Evolutionary conservation across 2,888 invertebrate genomes (phyloP), one percentile per base, ranked within the genome.

Genomic region (Ichneumoninae sp.): DNA sequence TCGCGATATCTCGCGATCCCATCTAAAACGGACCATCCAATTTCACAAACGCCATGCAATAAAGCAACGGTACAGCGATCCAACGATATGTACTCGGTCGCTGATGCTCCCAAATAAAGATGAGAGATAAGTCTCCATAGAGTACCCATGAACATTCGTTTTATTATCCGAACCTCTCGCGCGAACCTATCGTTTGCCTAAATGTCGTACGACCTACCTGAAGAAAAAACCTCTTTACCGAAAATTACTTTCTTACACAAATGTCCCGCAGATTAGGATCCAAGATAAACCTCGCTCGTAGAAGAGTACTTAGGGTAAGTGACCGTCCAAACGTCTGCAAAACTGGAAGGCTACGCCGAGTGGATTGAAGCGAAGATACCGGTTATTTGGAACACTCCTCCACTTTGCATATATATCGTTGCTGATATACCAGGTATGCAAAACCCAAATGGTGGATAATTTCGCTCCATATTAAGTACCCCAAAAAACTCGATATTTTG

Each of bases 201-300:
- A 72, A 57, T 22, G 36, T 36, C 36, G 22, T 57, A 54, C 22
- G 40, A 72, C 57, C 36, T 72, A 16, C 19, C 36, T 26, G 57
- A 72, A 57, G 47, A 72, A 60, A 57, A 62, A 72, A 62, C 40
- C 70, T 71, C 65, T 44, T 79, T 71, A 79, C 52, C 62, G 40
- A 71, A 70, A 79, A 71, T 71, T 71, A 79, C 79, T 40, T 65
- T 71, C 65, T 79, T 54, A 54, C 50, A 40, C n/a, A 65, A 71
- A 79, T 65, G 62, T 79, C 65, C 36, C 40, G 19, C 26, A 26
- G 71, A 71, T 79, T 47, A 65, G 70, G 16, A 65, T 79, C 52
- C 62, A 57, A 36, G 40, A 52, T 79, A 65, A 65, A 66, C 36
- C 50, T 36, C 44, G 22, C 26, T 26, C 65, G 65, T 52, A 54